These are phyloP conservation scores for Frieseomelitta varia DNA, from an alignment of 1,140 invertebrate genomes.

Conservation along the genomic window DNA sequence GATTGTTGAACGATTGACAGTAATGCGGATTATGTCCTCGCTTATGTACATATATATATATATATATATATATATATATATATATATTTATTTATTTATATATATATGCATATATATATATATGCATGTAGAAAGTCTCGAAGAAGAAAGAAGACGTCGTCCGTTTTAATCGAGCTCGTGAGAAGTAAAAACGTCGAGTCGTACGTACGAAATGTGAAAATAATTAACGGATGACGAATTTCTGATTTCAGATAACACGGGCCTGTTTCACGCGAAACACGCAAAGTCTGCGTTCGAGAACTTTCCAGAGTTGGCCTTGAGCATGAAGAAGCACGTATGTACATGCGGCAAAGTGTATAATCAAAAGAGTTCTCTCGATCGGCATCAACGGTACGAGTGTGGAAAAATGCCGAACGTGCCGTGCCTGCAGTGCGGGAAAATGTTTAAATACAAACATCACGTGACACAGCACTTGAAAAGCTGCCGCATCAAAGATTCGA, in stretches of 20 bases:
- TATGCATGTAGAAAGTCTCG: background rate
- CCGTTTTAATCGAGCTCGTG: background rate
- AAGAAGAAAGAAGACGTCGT: slow-evolving; percentile 15
- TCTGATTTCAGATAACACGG: slow-evolving; percentile 42
- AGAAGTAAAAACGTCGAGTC: background rate
- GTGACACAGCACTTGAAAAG: slow-evolving; percentile 81
- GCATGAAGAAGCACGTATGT: slow-evolving; percentile 43
- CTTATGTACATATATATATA: too few relatives aligned
- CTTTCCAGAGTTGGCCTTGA: background rate
- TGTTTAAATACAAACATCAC: slow-evolving; percentile 77
- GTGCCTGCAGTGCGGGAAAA: slow-evolving; percentile 75
- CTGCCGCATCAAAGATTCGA: slow-evolving; percentile 68
- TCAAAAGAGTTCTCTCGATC: slow-evolving; percentile 52
- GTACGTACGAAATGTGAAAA: background rate
- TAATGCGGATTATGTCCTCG: too few relatives aligned
- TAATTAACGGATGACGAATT: slow-evolving; percentile 42
- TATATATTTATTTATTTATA: too few relatives aligned
- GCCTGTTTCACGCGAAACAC: background rate
- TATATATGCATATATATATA: too few relatives aligned
- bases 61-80: too few relatives aligned
- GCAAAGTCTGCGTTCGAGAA: background rate
- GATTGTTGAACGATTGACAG: too few relatives aligned
- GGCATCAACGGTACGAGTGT: slow-evolving; percentile 52
- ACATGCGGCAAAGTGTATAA: slow-evolving; percentile 51
- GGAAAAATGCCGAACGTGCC: slow-evolving; percentile 50